phyloP scores from a whole-genome alignment of 23 tunicate genomes.

The Halocynthia aurantium region DNA sequence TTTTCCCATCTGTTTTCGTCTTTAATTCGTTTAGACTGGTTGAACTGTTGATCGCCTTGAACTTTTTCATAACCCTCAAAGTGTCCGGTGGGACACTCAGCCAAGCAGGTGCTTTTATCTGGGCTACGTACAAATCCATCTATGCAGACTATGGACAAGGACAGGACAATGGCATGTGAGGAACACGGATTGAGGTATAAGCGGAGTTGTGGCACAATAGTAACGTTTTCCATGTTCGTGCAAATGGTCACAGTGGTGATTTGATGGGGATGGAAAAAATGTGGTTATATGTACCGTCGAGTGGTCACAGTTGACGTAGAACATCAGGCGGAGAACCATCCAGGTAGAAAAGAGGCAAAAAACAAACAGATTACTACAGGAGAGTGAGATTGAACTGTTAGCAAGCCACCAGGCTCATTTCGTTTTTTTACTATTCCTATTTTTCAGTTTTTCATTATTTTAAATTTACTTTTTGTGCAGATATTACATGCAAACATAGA shows the following conservation, averaged over 20 bases:
- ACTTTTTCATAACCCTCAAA: conserved; percentile 33
- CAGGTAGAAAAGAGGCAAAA: conserved; percentile 59
- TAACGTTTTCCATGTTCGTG: not conserved
- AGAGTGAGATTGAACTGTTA: conserved; percentile 75
- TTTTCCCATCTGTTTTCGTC: conserved; percentile 1
- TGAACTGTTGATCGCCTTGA: conserved; percentile 9
- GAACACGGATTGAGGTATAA: not conserved
- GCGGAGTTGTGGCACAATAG: not conserved
- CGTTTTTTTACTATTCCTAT: no score
- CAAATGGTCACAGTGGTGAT: not conserved
- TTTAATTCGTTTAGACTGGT: not conserved
- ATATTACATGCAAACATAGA: no score
- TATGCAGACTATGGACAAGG: conserved; percentile 39
- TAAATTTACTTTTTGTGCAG: no score
- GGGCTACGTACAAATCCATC: conserved; percentile 31
- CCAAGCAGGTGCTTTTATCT: conserved; percentile 21
- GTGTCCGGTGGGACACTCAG: conserved; percentile 42
- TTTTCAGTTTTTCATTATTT: no score
- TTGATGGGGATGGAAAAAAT: not conserved
- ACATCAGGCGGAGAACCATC: conserved; percentile 9
- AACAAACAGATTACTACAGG: conserved; percentile 91
- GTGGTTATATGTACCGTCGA: not conserved
- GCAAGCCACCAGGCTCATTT: conserved; percentile 65
- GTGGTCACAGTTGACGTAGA: not conserved
- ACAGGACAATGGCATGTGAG: not conserved